phyloP scores from a whole-genome alignment of 2,888 invertebrate species.

The Scaptomyza caliginosa region DNA sequence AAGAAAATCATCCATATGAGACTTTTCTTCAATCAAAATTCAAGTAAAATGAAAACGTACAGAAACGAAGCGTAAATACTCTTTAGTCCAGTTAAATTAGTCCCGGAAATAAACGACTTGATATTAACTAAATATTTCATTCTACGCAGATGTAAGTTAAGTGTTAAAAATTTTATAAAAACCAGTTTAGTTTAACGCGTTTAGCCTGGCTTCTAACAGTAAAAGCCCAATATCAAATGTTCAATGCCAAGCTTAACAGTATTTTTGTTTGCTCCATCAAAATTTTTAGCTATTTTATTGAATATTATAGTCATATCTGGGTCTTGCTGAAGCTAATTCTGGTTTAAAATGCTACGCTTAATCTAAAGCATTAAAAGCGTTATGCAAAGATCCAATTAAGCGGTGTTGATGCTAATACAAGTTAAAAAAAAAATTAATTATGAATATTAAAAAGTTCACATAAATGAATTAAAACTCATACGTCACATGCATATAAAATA shows the following conservation, averaged over 20 bases:
- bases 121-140: neutral
- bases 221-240: conserved; percentile 19
- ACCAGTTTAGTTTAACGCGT: conserved; percentile 37
- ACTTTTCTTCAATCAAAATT: conserved; percentile 41
- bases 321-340: neutral
- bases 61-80: conserved; percentile 31
- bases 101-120: conserved; percentile 13
- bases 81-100: conserved; percentile 5
- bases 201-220: conserved; percentile 25
- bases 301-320: neutral
- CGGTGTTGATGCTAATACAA: conserved; percentile 7
- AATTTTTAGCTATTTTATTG: neutral
- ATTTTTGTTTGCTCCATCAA: conserved; percentile 4
- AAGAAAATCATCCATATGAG: conserved; percentile 23
- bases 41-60: conserved; percentile 15
- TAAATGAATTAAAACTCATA: neutral
- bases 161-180: conserved; percentile 12
- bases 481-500: conserved; percentile 16
- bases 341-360: neutral
- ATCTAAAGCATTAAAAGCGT: conserved; percentile 7
- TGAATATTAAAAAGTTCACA: conserved; percentile 17
- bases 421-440: conserved; percentile 1
- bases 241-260: conserved; percentile 29
- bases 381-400: conserved; percentile 29
- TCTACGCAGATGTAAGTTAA: conserved; percentile 16